Base-by-base conservation (phyloP, 2,113 vertebrate genomes). In the Hiodon tergisus region DNA sequence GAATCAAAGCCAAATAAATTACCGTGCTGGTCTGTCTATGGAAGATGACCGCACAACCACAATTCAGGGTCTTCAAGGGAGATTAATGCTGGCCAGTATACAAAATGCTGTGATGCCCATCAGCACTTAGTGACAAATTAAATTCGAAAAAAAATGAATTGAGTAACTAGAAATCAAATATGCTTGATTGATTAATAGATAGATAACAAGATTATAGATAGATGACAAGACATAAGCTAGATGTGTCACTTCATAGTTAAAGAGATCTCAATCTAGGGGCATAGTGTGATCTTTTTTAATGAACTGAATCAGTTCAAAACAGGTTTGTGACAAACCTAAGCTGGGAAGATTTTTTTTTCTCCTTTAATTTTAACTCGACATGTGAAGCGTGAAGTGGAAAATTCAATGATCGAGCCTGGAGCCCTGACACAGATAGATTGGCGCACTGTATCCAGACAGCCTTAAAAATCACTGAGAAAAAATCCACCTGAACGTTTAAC, bases 301-400 rank as follows among this genome's bases (percentile, higher is more conserved):
- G 69, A 77, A 72, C 61, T 57, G 48, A 68, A 66, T 72, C 76
- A n/a, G 54, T 59, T 67, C 52, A 69, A 3, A 14, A 54, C 13
- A 31, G 14, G 48, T 9, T 65, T 60, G 14, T 77, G 65, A 77
- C 76, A 11, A 69, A 54, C 50, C 53, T 72, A 59, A 53, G 47
- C 65, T 47, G 50, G 55, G 5, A 67, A 55, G 54, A 73, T 67
- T 60, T 67, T 67, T 72, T 69, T 77, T 67, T 77, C 73, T 11
- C 55, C 4, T 67, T 53, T 69, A 69, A 73, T 69, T 77, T 77
- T 72, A 77, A 73, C 60, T 54, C 65, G 61, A 62, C 48, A 67
- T 73, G 17, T 67, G 70, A 71, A 68, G 48, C 71, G 61, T 73
- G 63, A 77, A 73, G 71, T 53, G 57, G 76, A 77, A 73, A 77